Conservation (phyloP, 2,113 vertebrate species). For the Coracopsis vasa region DNA sequence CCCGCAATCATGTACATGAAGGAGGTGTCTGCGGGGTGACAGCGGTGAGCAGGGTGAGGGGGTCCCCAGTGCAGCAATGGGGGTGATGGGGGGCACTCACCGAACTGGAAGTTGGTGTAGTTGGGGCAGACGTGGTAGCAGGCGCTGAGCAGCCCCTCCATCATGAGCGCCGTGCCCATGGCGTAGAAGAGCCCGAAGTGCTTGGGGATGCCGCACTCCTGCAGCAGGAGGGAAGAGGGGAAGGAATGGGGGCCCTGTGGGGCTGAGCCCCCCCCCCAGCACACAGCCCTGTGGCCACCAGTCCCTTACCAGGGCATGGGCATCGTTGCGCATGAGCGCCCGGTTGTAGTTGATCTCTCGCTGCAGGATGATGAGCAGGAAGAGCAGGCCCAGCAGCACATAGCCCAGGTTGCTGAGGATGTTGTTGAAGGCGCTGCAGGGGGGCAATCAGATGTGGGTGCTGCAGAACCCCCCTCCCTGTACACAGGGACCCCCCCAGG, state of each 20-base stretch:
- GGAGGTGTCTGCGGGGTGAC: constrained; percentile 82
- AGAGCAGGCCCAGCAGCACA: constrained; percentile 92
- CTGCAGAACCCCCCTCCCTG: fast-evolving
- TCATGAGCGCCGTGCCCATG: constrained; percentile 98
- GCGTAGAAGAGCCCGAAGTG: constrained; percentile 96
- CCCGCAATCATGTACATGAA: constrained; percentile 99
- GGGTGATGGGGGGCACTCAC: constrained; percentile 50
- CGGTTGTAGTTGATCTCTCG: constrained; percentile 90
- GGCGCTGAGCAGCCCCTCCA: constrained; percentile 96
- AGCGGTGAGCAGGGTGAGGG: fast-evolving
- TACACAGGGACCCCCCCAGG: background rate
- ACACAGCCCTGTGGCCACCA: fast-evolving
- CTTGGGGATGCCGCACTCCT: constrained; percentile 97
- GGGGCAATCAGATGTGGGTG: fast-evolving
- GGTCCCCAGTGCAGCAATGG: fast-evolving
- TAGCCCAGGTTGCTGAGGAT: constrained; percentile 98
- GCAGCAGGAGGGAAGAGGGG: background rate
- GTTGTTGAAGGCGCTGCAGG: constrained; percentile 83
- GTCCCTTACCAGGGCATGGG: constrained; percentile 79
- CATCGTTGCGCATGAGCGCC: constrained; percentile 80
- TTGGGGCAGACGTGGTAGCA: constrained; percentile 99
- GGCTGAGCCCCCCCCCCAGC: background rate
- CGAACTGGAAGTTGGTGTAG: constrained; percentile 99
- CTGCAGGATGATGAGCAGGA: constrained; percentile 92
- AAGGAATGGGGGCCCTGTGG: background rate